Evolutionary conservation across 2,113 vertebrate genomes (phyloP).

Genomic region (Strix aluco): DNA sequence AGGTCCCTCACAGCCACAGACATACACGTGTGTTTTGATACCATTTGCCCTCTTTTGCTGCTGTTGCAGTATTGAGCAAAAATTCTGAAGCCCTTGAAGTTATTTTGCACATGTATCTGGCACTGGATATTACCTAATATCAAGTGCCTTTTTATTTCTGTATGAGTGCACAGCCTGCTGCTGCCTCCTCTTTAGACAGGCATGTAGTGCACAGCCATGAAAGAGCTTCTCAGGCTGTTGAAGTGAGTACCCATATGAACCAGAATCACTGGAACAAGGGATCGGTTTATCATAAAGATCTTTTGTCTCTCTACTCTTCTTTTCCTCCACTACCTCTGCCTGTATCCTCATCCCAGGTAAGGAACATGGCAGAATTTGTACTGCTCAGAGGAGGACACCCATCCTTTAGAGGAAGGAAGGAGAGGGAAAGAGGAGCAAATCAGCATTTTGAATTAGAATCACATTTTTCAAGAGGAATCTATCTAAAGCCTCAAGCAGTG

Average conservation of each 20-base stretch:
- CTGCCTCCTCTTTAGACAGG: neutral
- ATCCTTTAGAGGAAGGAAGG: neutral
- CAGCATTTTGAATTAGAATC: neutral
- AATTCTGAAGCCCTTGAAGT: neutral
- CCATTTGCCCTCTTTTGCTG: neutral
- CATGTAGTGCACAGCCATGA: neutral
- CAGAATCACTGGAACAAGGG: neutral
- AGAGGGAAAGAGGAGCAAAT: neutral
- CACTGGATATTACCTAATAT: neutral
- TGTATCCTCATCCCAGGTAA: neutral
- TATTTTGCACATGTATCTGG: neutral
- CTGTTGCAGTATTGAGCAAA: neutral
- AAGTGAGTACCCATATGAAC: neutral
- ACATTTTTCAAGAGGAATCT: neutral
- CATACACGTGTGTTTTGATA: neutral
- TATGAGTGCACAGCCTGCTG: neutral
- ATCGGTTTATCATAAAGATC: neutral
- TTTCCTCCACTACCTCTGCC: neutral
- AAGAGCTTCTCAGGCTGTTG: neutral
- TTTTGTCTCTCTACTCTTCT: neutral
- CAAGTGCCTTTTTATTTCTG: neutral
- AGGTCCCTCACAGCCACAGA: neutral
- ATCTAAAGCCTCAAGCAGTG: neutral
- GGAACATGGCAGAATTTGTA: neutral
- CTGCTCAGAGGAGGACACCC: neutral